phyloP scores from a whole-genome alignment of 2,797 vertebrate species.

The Babyrousa celebensis region DNA sequence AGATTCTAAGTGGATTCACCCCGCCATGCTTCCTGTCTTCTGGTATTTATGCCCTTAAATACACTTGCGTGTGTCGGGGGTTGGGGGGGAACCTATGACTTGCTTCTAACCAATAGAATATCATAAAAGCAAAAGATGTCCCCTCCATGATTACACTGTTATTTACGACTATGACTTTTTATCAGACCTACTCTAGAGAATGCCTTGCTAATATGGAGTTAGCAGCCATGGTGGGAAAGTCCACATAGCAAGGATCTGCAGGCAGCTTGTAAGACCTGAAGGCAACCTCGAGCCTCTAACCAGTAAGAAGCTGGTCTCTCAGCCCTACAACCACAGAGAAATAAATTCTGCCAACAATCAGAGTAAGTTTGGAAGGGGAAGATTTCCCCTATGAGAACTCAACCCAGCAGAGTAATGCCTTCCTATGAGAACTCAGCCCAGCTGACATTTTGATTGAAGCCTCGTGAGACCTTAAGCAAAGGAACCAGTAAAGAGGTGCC shows the following conservation, averaged over 20 bases:
- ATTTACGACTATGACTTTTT: not conserved
- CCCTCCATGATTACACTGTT: not conserved
- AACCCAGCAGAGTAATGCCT: not conserved
- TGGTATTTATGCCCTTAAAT: not conserved
- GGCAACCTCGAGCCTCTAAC: not conserved
- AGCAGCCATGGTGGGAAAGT: not conserved
- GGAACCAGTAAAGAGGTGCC: not conserved
- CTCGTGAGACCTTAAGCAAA: not conserved
- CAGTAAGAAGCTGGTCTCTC: not conserved
- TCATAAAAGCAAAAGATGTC: not conserved
- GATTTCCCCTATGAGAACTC: slow-evolving; percentile 10
- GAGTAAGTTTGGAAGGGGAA: not conserved
- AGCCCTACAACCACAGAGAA: not conserved
- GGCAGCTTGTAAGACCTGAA: not conserved
- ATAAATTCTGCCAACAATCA: not conserved
- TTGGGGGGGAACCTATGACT: not conserved
- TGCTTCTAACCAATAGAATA: not conserved
- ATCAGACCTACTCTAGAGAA: not conserved
- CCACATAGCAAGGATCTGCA: not conserved
- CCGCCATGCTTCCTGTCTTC: not conserved
- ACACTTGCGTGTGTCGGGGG: not conserved
- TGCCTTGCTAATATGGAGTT: not conserved
- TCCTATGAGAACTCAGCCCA: slow-evolving; percentile 13
- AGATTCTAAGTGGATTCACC: not conserved
- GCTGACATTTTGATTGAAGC: not conserved